Conservation (phyloP, 2,113 vertebrate species). For the Gulo gulo region DNA sequence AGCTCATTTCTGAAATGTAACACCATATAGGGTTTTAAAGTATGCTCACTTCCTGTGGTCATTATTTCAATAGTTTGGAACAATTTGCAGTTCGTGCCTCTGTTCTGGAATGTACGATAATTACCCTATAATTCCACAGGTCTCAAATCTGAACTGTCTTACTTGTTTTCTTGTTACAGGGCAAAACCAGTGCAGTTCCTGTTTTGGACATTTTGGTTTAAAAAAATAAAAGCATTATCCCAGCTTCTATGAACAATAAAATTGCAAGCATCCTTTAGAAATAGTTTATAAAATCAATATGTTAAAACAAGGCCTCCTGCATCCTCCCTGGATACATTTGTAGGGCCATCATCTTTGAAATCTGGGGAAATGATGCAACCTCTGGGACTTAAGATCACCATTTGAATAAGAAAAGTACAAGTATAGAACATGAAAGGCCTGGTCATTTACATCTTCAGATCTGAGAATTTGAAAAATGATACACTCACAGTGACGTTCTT, state of each 20-base stretch:
- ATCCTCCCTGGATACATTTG: background rate
- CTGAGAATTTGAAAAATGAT: constrained; percentile 39
- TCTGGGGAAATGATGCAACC: background rate
- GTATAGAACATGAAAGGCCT: background rate
- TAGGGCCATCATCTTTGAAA: background rate
- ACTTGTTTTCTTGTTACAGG: constrained; percentile 43
- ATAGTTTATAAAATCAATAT: background rate
- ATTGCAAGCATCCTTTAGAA: background rate
- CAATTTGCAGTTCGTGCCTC: constrained; percentile 45
- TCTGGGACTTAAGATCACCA: background rate
- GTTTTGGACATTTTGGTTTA: constrained; percentile 23
- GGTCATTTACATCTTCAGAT: constrained; percentile 16
- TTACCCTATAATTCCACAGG: constrained; percentile 73
- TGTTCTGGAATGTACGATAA: constrained; percentile 75
- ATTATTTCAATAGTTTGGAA: constrained; percentile 77
- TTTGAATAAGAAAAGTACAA: constrained; percentile 26
- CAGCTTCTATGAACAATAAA: constrained; percentile 28
- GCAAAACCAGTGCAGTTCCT: constrained; percentile 63
- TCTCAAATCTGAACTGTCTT: constrained; percentile 71
- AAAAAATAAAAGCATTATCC: background rate
- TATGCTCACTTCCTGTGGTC: constrained; percentile 77
- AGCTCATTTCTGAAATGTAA: constrained; percentile 78
- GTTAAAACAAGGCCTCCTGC: constrained; percentile 2
- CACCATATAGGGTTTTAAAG: constrained; percentile 77
- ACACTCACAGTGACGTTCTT: background rate